phyloP scores from a whole-genome alignment of 2,113 vertebrate genomes.

The Nematolebias whitei region DNA sequence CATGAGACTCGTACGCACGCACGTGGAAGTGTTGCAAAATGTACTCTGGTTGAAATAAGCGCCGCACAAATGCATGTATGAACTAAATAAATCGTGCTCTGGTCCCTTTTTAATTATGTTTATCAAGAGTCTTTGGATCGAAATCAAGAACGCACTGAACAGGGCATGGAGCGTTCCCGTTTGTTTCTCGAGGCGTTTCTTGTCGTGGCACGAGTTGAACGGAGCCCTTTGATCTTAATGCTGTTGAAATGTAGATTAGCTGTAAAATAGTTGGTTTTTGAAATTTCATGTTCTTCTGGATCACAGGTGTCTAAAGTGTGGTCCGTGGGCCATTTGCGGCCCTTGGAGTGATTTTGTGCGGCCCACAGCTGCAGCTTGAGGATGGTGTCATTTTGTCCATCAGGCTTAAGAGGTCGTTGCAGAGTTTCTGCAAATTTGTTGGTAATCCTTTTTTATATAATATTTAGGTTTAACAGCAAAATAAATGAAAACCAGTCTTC shows the following conservation, averaged over 20 bases:
- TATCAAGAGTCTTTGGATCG: not conserved
- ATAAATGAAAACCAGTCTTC: too few species aligned
- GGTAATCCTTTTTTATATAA: too few species aligned
- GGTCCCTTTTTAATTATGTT: not conserved
- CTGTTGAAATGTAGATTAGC: not conserved
- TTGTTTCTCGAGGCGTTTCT: not conserved
- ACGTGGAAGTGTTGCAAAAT: slow-evolving; percentile 27
- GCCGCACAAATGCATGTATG: not conserved
- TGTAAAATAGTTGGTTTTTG: too few species aligned
- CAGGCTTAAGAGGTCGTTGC: too few species aligned
- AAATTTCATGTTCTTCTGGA: too few species aligned
- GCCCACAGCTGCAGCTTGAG: too few species aligned
- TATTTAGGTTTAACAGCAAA: too few species aligned
- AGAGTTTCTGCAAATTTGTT: too few species aligned
- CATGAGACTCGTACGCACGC: not conserved
- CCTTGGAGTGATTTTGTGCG: too few species aligned
- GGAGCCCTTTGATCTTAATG: not conserved
- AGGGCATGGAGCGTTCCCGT: not conserved
- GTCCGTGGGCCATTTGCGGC: too few species aligned
- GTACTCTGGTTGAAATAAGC: not conserved
- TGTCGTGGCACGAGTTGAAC: not conserved
- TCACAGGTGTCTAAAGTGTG: too few species aligned
- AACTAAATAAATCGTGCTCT: not conserved
- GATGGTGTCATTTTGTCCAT: too few species aligned
- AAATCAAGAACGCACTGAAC: not conserved